Conservation (phyloP, 2,113 vertebrate genomes). For the Pardalotus punctatus region DNA sequence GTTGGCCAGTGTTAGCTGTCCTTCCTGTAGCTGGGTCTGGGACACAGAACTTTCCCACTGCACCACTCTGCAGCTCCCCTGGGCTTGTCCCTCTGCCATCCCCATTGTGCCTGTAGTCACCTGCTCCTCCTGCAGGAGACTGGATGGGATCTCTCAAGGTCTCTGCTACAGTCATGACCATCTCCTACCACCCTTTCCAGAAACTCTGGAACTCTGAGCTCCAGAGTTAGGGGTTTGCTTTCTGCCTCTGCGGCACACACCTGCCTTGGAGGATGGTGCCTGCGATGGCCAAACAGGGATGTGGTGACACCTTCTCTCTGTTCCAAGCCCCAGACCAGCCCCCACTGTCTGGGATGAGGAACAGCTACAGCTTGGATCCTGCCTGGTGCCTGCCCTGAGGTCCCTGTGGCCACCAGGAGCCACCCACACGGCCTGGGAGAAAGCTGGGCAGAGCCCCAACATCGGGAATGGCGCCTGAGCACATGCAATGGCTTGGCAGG, state of each 20-base stretch:
- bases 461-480: background rate
- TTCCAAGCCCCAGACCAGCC: background rate
- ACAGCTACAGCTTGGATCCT: background rate
- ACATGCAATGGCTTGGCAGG: background rate
- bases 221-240: background rate
- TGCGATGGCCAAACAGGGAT: background rate
- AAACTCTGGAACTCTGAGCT: background rate
- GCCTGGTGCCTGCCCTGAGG: background rate
- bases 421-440: background rate
- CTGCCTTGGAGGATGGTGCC: background rate
- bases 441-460: background rate
- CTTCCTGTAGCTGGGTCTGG: background rate
- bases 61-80: background rate
- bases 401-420: background rate
- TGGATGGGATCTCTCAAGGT: background rate
- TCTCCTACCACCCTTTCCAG: background rate
- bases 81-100: background rate
- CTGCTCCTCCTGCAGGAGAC: background rate
- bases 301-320: background rate
- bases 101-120: fast-evolving
- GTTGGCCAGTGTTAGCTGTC: background rate
- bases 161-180: background rate
- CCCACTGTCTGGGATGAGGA: fast-evolving
- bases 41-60: background rate
- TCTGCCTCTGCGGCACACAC: background rate